Percentiles rank a stretch among this genome's conserved stretches.
phyloP scores from a whole-genome alignment of 2,888 invertebrate genomes.

The Schizaphis graminum region DNA sequence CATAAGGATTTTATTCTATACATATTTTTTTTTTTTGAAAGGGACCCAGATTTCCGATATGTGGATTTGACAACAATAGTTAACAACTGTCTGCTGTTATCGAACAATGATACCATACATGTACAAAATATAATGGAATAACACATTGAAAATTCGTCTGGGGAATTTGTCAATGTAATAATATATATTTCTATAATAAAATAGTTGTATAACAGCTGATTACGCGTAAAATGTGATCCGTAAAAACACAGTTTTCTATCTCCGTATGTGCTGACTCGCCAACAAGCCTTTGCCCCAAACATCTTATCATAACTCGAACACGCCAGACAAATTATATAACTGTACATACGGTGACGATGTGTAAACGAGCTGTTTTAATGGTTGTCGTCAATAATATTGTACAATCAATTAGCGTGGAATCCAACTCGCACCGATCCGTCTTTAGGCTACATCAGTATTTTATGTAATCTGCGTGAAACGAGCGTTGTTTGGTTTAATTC shows the following conservation, averaged over 20 bases:
- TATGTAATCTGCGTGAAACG: not conserved
- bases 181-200: not conserved
- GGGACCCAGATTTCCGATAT: not conserved
- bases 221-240: not conserved
- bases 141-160: not conserved
- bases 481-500: not conserved
- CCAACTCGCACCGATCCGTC: not conserved
- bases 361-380: not conserved
- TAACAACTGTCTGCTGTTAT: not conserved
- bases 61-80: not conserved
- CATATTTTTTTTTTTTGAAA: not conserved
- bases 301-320: not conserved
- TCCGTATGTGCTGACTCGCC: not conserved
- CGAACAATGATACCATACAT: not conserved
- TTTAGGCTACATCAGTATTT: not conserved
- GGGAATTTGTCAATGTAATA: not conserved
- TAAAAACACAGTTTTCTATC: not conserved
- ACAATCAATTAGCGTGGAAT: not conserved
- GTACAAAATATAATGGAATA: not conserved
- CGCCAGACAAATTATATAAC: not conserved
- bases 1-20: not conserved
- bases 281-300: not conserved
- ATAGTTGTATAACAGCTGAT: not conserved
- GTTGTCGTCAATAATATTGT: not conserved
- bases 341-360: not conserved